A percentile compares a stretch with the other conserved stretches of the same genome.
Evolutionary conservation across 2,888 invertebrate genomes (phyloP).

Genomic region (Cryptocephalus primarius): DNA sequence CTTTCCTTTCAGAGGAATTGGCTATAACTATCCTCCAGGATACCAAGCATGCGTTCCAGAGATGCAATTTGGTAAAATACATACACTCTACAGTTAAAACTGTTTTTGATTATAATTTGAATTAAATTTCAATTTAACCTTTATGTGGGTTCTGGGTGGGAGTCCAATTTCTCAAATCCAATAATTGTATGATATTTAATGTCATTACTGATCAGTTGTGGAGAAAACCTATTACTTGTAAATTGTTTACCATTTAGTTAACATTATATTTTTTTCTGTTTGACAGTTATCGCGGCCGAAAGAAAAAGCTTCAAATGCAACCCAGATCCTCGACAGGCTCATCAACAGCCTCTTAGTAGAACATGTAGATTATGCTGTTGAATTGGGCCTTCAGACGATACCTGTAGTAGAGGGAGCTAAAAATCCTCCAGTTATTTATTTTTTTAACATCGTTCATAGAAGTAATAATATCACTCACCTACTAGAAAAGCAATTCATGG

Average conservation of each 20-base stretch:
- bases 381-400: conserved; percentile 80
- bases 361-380: conserved; percentile 94
- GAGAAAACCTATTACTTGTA: too few relatives aligned
- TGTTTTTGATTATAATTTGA: not conserved
- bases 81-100: too few relatives aligned
- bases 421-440: conserved; percentile 74
- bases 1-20: conserved; percentile 88
- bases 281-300: conserved; percentile 65
- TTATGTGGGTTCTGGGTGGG: too few relatives aligned
- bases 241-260: not conserved
- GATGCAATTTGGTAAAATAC: conserved; percentile 64
- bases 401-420: conserved; percentile 79
- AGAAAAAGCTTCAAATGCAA: conserved; percentile 67
- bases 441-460: conserved; percentile 87
- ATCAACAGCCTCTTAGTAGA: conserved; percentile 78
- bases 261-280: conserved; percentile 11
- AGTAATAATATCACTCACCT: conserved; percentile 88
- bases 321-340: conserved; percentile 73
- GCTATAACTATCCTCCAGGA: conserved; percentile 86
- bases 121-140: not conserved
- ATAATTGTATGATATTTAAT: too few relatives aligned
- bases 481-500: conserved; percentile 86
- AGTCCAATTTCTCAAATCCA: too few relatives aligned
- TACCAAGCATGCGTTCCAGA: conserved; percentile 78
- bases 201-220: too few relatives aligned